phyloP scores from a whole-genome alignment of 1,140 invertebrate genomes.

The Saccostrea echinata region DNA sequence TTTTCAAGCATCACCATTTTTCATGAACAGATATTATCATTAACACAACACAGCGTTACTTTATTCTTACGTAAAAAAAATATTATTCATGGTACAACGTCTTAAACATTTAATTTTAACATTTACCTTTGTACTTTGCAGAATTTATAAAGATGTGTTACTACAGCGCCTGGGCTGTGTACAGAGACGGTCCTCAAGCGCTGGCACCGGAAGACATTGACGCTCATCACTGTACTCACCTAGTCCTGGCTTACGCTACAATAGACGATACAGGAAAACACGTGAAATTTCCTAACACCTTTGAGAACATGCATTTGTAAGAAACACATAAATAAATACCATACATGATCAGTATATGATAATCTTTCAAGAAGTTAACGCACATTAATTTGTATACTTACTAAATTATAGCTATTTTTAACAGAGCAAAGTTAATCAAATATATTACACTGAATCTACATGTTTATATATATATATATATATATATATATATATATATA shows the following conservation, averaged over 20 bases:
- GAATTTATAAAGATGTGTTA: slow-evolving; percentile 69
- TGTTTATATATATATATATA: no score
- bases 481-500: no score
- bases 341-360: background rate
- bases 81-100: background rate
- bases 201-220: slow-evolving; percentile 85
- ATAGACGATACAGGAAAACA: slow-evolving; percentile 80
- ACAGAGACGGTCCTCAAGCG: slow-evolving; percentile 78
- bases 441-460: no score
- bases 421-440: no score
- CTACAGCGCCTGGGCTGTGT: slow-evolving; percentile 75
- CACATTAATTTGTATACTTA: no score
- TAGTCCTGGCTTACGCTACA: slow-evolving; percentile 89
- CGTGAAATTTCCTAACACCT: slow-evolving; percentile 12
- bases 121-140: background rate
- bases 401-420: background rate
- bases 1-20: no score
- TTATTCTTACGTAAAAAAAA: background rate
- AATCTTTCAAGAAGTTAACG: background rate
- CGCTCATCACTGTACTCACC: slow-evolving; percentile 88
- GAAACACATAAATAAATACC: background rate
- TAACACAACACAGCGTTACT: no score
- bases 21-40: no score
- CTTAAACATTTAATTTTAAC: background rate
- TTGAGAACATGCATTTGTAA: slow-evolving; percentile 39